Evolutionary conservation across 2,888 invertebrate genomes (phyloP).

Genomic region (Taenaris catops): DNA sequence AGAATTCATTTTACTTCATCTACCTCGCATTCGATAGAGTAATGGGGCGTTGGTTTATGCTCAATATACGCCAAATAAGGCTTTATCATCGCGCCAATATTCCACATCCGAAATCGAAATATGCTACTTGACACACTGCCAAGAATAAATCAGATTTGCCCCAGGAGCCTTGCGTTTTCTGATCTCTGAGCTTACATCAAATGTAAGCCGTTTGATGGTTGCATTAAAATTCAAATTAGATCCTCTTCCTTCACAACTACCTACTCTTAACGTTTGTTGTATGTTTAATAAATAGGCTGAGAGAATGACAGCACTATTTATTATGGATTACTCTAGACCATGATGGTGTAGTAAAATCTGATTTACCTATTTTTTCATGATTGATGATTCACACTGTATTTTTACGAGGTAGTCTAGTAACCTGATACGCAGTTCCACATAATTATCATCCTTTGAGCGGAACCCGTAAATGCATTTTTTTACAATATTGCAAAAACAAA

Average conservation of each 20-base stretch:
- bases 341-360: no score
- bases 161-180: conserved; percentile 24
- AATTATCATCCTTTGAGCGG: no score
- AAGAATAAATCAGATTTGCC: conserved; percentile 64
- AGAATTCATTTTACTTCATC: conserved; percentile 22
- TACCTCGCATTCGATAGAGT: conserved; percentile 32
- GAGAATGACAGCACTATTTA: no score
- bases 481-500: no score
- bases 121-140: conserved; percentile 63
- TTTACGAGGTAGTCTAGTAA: no score
- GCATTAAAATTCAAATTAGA: conserved; percentile 24
- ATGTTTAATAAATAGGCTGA: conserved; percentile 15
- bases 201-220: conserved; percentile 20
- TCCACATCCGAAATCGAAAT: conserved; percentile 52
- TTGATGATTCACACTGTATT: no score
- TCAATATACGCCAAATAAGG: conserved; percentile 61
- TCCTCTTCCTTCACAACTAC: conserved; percentile 3
- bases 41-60: conserved; percentile 39
- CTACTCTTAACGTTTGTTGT: conserved; percentile 9
- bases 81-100: conserved; percentile 57
- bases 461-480: no score
- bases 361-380: no score
- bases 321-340: no score
- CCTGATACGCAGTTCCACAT: no score
- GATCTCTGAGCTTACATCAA: conserved; percentile 19